phyloP scores from a whole-genome alignment of 2,113 vertebrate genomes.

The Ornithorhynchus anatinus region DNA sequence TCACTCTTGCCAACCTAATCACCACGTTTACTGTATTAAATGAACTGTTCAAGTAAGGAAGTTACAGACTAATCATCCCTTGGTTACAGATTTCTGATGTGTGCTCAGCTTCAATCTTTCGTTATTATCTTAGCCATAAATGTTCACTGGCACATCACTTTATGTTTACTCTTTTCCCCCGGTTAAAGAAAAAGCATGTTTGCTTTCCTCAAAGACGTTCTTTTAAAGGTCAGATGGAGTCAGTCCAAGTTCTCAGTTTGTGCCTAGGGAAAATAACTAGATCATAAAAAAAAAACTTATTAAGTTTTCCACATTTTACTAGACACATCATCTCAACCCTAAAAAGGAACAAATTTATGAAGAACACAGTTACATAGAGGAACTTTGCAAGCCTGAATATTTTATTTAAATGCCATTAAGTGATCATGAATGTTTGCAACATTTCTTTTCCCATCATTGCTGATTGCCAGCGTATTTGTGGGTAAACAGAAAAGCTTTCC shows the following conservation, averaged over 20 bases:
- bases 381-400: conserved; percentile 40
- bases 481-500: conserved; percentile 13
- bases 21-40: conserved; percentile 39
- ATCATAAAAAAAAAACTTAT: conserved; percentile 42
- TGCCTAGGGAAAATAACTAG: conserved; percentile 43
- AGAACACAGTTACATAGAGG: conserved; percentile 14
- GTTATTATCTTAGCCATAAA: conserved; percentile 57
- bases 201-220: conserved; percentile 52
- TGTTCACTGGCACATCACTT: conserved; percentile 36
- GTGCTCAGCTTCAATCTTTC: conserved; percentile 51
- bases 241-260: conserved; percentile 34
- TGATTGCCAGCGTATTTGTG: conserved; percentile 33
- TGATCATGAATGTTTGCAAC: conserved; percentile 44
- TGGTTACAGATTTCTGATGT: conserved; percentile 54
- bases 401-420: conserved; percentile 59
- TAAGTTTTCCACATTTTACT: conserved; percentile 45
- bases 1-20: conserved; percentile 4
- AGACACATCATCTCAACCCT: conserved; percentile 14
- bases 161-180: conserved; percentile 34
- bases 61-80: conserved; percentile 45
- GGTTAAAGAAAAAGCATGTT: conserved; percentile 48
- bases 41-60: conserved; percentile 50
- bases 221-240: conserved; percentile 56
- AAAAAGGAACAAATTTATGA: conserved; percentile 38
- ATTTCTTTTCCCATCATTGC: conserved; percentile 21